Evolutionary conservation across 2,888 invertebrate species (phyloP), one percentile per base, ranked within the genome.

Genomic region (Cantharis lateralis): DNA sequence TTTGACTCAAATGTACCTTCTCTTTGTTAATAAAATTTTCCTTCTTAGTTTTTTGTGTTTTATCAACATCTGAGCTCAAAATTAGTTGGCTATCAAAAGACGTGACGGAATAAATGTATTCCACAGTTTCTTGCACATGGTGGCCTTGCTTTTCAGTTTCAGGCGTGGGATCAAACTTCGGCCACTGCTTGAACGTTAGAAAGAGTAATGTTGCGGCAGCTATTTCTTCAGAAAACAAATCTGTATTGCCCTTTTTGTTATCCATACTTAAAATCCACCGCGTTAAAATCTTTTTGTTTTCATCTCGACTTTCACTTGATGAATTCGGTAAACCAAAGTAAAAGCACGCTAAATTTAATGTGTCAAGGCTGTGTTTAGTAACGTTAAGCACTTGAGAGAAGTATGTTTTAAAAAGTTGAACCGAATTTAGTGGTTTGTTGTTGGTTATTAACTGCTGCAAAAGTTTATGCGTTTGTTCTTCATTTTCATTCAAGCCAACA

Each of bases 401-500:
- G 71, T 88, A 90, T 4, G 88, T 84, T 78, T 87, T 86, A 1
- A 90, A 81, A 18, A 90, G 82, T 13, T 81, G 81, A 64, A 86
- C 86, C 3, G 85, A 77, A 80, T 88, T 86, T 4, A 84, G 81
- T 15, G 85, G 80, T 79, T 87, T 86, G 64, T 85, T 83, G 71
- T 84, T 78, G 10, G 78, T 78, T 62, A 91, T 86, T 13, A 91
- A 83, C 10, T 85, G 84, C 78, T 88, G 88, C 1, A 90, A 81
- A 10, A 91, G 84, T 24, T 82, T 82, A 82, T 90, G 90, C 0
- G 88, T 88, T 64, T 82, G 82, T 73, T 86, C 82, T 78, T 89
- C 88, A 72, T 88, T 88, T 75, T 89, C 89, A 81, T 89, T 89
- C 79, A 89, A 84, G 26, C 89, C 89, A 63, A 90, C 84, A 61